Percentiles rank a stretch among this genome's conserved stretches.
phyloP scores from a whole-genome alignment of 2,113 vertebrate genomes.

The Pterocles gutturalis region DNA sequence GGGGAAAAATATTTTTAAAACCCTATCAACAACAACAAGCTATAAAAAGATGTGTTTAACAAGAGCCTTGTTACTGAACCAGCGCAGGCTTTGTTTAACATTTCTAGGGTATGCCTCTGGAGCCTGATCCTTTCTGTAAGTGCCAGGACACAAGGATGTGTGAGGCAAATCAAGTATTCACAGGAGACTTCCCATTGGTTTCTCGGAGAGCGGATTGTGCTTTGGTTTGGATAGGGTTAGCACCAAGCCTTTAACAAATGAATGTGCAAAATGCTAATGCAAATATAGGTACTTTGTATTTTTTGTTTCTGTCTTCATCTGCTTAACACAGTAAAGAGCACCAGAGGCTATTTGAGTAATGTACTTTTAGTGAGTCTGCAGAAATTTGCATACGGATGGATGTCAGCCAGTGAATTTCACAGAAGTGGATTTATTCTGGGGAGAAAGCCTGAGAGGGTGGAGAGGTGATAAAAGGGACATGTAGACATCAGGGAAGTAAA shows the following conservation, averaged over 20 bases:
- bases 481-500: background rate
- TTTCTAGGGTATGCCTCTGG: background rate
- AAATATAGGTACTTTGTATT: constrained; percentile 36
- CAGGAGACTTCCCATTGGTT: background rate
- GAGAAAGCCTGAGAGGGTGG: background rate
- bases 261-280: constrained; percentile 37
- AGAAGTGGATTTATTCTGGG: background rate
- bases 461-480: background rate
- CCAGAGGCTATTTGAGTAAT: constrained; percentile 34
- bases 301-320: background rate
- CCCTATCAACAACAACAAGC: background rate
- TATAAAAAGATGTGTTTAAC: background rate
- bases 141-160: background rate
- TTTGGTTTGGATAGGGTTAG: background rate
- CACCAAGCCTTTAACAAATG: background rate
- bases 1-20: background rate
- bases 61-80: background rate
- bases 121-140: background rate
- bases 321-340: background rate
- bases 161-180: background rate
- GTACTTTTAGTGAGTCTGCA: background rate
- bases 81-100: background rate
- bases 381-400: constrained; percentile 26
- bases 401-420: background rate
- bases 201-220: background rate